Base-by-base conservation (phyloP, 2,888 invertebrate genomes). In the Tenthredo livida region DNA sequence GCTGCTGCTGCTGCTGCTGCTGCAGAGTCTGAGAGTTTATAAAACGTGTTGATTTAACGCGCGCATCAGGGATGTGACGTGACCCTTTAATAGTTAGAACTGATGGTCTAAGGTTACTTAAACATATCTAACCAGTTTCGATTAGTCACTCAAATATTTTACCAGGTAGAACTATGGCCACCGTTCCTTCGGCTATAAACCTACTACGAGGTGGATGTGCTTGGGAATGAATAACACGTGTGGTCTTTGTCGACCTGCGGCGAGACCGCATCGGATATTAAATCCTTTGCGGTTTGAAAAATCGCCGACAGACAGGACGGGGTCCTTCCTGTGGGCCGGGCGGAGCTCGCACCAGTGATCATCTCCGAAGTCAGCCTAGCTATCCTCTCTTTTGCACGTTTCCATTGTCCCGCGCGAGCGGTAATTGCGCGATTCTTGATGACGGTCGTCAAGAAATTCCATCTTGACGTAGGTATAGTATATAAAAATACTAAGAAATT, bases 131-230 rank as follows among this genome's bases (percentile, higher is more conserved):
- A 80, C 80, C 80, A 80, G 80, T 80, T 80, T 80, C 80, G 80
- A 80, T 80, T 80, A 80, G 80, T 80, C 80, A 80, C 61, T 80
- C 80, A 80, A 80, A 80, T 80, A 80, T 80, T 80, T 80, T 80
- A 80, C 61, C 80, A 80, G 80, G 80, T 80, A 80, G 77, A 67
- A 33, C 21, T 25, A 61, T 61, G 58, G 80, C 80, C 80, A 80
- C 80, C 80, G 80, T 58, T 80, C 80, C 21, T 61, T n/a, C 4
- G 7, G 21, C 10, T 21, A 21, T 61, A 17, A 50, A n/a, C n/a
- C 12, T 6, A 3, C 2, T 21, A 37, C 21, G 37, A 40, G 80
- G 37, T 50, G 78, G 80, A 61, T 80, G 37, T 80, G 80, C 80
- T 80, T 80, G 61, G 80, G 80, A 80, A 80, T 40, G 80, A 80